Evolutionary conservation across 2,888 invertebrate species (phyloP).

Genomic region (Rhamnusium bicolor): DNA sequence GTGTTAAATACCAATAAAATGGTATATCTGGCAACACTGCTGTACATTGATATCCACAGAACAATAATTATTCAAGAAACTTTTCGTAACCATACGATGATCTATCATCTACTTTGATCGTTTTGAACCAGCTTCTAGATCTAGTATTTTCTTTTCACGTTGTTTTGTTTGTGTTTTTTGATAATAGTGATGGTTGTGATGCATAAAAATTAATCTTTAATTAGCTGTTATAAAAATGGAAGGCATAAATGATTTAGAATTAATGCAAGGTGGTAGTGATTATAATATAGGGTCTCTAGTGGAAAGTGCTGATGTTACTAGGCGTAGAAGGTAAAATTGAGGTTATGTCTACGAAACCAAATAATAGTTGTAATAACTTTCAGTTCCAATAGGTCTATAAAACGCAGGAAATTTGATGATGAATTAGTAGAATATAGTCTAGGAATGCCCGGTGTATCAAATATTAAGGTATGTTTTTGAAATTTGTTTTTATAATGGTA

Average conservation of each 20-base stretch:
- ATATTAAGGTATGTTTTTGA: conserved; percentile 63
- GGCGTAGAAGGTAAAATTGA: conserved; percentile 64
- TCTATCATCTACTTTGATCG: too few relatives aligned
- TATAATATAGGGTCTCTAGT: conserved; percentile 55
- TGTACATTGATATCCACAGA: too few relatives aligned
- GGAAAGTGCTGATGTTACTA: conserved; percentile 66
- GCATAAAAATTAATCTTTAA: not conserved
- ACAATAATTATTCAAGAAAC: too few relatives aligned
- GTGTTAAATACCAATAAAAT: too few relatives aligned
- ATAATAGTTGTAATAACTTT: conserved; percentile 36
- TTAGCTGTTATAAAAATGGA: conserved; percentile 49
- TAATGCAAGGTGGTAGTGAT: conserved; percentile 57
- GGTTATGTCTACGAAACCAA: conserved; percentile 38
- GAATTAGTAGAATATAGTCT: conserved; percentile 95
- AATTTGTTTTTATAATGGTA: not conserved
- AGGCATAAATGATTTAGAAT: conserved; percentile 59
- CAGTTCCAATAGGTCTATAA: conserved; percentile 95
- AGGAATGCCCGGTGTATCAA: conserved; percentile 75
- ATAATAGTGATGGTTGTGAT: not conserved
- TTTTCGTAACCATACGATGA: too few relatives aligned
- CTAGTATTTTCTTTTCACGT: not conserved
- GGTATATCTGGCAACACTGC: too few relatives aligned
- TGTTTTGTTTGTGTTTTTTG: not conserved
- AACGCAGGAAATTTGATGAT: conserved; percentile 96
- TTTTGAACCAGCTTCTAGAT: too few relatives aligned